Conservation (phyloP, 2,888 invertebrate species). For the Empis stercorea region DNA sequence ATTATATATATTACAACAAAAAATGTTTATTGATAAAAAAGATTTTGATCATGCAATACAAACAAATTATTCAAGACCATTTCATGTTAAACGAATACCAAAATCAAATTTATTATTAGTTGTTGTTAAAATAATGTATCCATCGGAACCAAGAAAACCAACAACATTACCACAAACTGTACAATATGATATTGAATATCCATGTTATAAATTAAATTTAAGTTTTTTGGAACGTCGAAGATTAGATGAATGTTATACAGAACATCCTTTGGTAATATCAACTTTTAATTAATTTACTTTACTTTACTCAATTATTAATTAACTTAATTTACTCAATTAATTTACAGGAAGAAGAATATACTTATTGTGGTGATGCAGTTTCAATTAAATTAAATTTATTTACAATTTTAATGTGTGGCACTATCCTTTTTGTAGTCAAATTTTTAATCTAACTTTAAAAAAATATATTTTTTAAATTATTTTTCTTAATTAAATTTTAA, state of each 20-base stretch:
- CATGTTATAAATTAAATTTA: slow-evolving; percentile 64
- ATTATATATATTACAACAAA: slow-evolving; percentile 54
- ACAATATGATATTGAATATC: slow-evolving; percentile 42
- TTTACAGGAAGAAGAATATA: slow-evolving; percentile 26
- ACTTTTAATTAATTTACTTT: too few relatives aligned
- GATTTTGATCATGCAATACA: slow-evolving; percentile 32
- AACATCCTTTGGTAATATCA: slow-evolving; percentile 51
- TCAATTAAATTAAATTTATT: slow-evolving; percentile 8
- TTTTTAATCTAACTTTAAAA: too few relatives aligned
- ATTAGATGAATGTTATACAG: slow-evolving; percentile 63
- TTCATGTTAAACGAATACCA: slow-evolving; percentile 58
- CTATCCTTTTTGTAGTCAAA: too few relatives aligned
- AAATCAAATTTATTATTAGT: slow-evolving; percentile 67
- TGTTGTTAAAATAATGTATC: slow-evolving; percentile 47
- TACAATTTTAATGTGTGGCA: neutral
- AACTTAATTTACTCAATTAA: neutral
- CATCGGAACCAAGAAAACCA: slow-evolving; percentile 35
- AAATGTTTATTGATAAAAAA: slow-evolving; percentile 35
- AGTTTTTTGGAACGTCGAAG: slow-evolving; percentile 53
- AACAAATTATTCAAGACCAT: slow-evolving; percentile 42
- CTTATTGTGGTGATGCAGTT: slow-evolving; percentile 32
- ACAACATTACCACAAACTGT: slow-evolving; percentile 41
- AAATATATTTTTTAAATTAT: too few relatives aligned
- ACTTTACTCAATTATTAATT: too few relatives aligned
- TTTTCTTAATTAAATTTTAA: too few relatives aligned